Conservation (phyloP, 2,888 invertebrate species). For the Caenorhabditis zanzibari region DNA sequence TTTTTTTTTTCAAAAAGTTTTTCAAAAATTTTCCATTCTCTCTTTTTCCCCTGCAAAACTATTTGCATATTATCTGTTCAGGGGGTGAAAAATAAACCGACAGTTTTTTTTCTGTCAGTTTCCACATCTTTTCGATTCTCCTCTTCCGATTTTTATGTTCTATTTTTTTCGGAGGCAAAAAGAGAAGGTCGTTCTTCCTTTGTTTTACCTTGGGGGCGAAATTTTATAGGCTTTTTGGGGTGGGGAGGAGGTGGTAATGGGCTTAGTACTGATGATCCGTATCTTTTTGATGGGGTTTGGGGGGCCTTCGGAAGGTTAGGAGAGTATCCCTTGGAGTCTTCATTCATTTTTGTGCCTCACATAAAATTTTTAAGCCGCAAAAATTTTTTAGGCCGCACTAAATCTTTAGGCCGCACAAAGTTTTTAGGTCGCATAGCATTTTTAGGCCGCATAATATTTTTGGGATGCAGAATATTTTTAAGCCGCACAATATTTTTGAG, state of each 20-base stretch:
- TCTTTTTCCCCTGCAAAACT: neutral
- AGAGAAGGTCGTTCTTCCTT: neutral
- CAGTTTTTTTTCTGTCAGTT: neutral
- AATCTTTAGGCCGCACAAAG: too few species aligned
- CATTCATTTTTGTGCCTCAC: too few species aligned
- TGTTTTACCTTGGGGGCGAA: slow-evolving; percentile 1
- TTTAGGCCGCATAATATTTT: too few species aligned
- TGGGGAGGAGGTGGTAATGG: too few species aligned
- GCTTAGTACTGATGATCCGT: neutral
- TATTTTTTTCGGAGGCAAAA: neutral
- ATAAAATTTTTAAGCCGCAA: too few species aligned
- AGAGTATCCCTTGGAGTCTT: too few species aligned
- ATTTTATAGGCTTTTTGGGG: neutral
- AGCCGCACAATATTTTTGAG: too few species aligned
- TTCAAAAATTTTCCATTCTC: neutral
- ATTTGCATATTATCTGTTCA: neutral
- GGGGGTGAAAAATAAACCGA: neutral
- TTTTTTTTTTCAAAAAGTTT: too few species aligned
- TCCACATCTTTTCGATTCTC: neutral
- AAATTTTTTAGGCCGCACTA: too few species aligned
- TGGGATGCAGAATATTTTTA: too few species aligned
- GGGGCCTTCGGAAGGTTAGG: too few species aligned
- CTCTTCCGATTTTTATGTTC: slow-evolving; percentile 4
- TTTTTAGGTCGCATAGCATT: too few species aligned
- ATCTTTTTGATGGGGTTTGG: neutral